Conservation (phyloP, 2,113 vertebrate species). For the Theristicus caerulescens region DNA sequence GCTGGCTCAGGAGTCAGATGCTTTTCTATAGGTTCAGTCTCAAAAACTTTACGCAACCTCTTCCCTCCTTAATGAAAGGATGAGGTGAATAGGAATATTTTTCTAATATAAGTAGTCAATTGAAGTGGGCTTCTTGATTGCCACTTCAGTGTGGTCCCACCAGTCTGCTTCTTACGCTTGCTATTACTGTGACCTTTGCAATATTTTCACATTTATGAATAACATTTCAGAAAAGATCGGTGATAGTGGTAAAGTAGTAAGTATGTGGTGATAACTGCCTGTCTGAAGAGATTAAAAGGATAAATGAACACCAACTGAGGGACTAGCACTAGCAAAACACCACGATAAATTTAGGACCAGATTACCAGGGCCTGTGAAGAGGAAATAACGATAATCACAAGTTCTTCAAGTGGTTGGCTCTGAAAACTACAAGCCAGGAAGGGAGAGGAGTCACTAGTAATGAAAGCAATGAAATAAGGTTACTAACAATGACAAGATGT, state of each 20-base stretch:
- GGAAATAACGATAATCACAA: neutral
- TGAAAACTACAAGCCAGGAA: neutral
- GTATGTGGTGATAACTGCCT: neutral
- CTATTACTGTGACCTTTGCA: neutral
- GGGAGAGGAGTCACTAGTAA: neutral
- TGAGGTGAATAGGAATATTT: neutral
- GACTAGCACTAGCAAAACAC: neutral
- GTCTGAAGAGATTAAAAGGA: neutral
- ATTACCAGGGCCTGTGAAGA: neutral
- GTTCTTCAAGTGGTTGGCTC: neutral
- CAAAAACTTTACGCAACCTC: neutral
- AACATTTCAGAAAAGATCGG: neutral
- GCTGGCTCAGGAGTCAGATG: neutral
- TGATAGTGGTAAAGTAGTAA: neutral
- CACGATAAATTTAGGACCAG: neutral
- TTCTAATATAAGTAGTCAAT: neutral
- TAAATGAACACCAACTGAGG: neutral
- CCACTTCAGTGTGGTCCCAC: neutral
- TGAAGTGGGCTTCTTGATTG: neutral
- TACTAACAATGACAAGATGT: neutral
- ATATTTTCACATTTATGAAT: neutral
- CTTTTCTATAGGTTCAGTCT: neutral
- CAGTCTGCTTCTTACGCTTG: neutral
- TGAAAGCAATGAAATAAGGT: neutral
- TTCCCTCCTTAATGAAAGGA: neutral